Conservation (phyloP, 2,113 vertebrate species). For the Serilophus lunatus region DNA sequence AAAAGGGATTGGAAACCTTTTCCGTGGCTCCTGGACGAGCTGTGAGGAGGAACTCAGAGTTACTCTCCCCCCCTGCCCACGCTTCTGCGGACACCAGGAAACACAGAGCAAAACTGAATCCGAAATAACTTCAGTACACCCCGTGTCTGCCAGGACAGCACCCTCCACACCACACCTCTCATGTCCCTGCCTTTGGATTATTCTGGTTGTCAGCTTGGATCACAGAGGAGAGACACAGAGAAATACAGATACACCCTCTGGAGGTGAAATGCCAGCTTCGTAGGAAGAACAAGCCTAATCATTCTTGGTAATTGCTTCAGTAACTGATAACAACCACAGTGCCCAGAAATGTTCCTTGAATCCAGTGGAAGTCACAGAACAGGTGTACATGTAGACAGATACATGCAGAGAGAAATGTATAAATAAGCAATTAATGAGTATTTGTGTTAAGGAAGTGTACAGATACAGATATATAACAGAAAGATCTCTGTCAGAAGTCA, state of each 20-base stretch:
- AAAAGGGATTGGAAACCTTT: not conserved
- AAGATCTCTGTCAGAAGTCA: not conserved
- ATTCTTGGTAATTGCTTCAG: not conserved
- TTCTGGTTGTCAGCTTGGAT: slow-evolving; percentile 14
- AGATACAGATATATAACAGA: not conserved
- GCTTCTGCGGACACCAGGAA: not conserved
- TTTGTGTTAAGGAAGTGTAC: not conserved
- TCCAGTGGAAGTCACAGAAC: not conserved
- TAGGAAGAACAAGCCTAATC: not conserved
- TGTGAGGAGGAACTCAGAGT: not conserved
- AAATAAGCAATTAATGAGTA: not conserved
- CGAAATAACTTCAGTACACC: not conserved
- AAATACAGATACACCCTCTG: not conserved
- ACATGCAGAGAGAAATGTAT: not conserved
- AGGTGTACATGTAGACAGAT: too few species aligned
- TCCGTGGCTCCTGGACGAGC: accelerated
- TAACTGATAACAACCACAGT: not conserved
- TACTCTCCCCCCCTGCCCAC: not conserved
- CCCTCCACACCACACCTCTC: not conserved
- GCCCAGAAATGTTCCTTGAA: not conserved
- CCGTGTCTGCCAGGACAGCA: not conserved
- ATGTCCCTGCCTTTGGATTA: not conserved
- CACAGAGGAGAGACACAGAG: slow-evolving; percentile 10
- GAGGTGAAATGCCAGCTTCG: slow-evolving; percentile 4
- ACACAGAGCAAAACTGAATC: not conserved